Percentiles rank a stretch among this genome's conserved stretches.
Conservation (phyloP, 2,888 invertebrate species). For the Polydrusus cervinus region DNA sequence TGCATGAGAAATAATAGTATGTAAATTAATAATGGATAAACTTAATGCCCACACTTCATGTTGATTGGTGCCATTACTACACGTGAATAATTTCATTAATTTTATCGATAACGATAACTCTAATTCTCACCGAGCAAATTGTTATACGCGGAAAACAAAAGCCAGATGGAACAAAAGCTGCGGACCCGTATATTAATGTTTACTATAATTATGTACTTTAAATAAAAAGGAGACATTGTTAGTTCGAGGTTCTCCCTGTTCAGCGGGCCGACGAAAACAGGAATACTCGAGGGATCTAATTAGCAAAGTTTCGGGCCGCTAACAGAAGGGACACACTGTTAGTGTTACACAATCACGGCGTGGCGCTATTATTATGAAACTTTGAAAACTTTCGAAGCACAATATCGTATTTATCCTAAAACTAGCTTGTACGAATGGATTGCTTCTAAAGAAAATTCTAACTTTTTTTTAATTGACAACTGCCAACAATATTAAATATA, state of each 20-base stretch:
- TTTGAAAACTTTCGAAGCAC: constrained; percentile 37
- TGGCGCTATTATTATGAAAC: constrained; percentile 46
- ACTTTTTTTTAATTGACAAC: constrained; percentile 20
- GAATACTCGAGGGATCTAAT: constrained; percentile 58
- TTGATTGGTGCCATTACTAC: no score
- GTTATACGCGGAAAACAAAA: constrained; percentile 15
- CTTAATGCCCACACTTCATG: no score
- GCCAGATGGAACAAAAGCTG: constrained; percentile 20
- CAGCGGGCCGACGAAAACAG: constrained; percentile 35
- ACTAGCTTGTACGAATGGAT: constrained; percentile 41
- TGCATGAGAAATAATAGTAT: no score
- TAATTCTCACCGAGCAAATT: constrained; percentile 7
- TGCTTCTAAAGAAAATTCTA: constrained; percentile 26
- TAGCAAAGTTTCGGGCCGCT: constrained; percentile 57
- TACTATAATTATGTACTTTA: constrained; percentile 54
- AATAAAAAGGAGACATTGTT: constrained; percentile 55
- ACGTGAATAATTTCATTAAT: background rate
- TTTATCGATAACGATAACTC: background rate
- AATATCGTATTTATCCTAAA: constrained; percentile 47
- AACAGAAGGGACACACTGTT: constrained; percentile 52
- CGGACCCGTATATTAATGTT: constrained; percentile 53
- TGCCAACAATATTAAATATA: background rate
- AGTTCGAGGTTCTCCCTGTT: constrained; percentile 44
- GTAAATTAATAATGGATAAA: no score
- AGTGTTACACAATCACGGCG: constrained; percentile 47